Percentiles rank a stretch among this genome's conserved stretches.
Conservation (phyloP, 2,113 vertebrate species). For the Myrmophylax atrothorax region DNA sequence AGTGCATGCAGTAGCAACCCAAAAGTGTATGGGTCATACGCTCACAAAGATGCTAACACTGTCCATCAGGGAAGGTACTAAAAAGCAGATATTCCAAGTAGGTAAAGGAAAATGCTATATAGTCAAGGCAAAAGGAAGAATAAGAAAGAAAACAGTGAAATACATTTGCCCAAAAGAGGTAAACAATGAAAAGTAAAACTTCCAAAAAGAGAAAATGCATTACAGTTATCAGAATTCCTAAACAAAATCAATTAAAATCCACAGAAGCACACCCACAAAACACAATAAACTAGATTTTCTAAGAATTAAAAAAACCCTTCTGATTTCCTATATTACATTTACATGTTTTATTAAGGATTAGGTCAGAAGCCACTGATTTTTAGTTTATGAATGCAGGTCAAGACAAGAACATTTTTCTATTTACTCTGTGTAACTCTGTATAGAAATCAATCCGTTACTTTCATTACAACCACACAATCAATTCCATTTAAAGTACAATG, state of each 20-base stretch:
- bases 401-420: conserved; percentile 79
- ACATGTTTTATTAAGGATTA: conserved; percentile 70
- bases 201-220: background rate
- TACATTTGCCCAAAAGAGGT: background rate
- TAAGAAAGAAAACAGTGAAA: background rate
- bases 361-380: conserved; percentile 69
- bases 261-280: background rate
- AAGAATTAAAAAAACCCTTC: conserved; percentile 40
- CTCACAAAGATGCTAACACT: background rate
- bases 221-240: background rate
- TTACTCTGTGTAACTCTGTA: conserved; percentile 79
- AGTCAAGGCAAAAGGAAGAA: background rate
- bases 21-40: background rate
- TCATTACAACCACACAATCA: conserved; percentile 84
- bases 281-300: conserved; percentile 4
- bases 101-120: background rate
- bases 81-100: background rate
- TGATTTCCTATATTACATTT: conserved; percentile 53
- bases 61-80: background rate
- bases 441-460: conserved; percentile 83
- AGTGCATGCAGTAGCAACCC: background rate
- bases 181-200: background rate
- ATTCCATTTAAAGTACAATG: conserved; percentile 82
- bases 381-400: conserved; percentile 77
- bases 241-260: background rate